Evolutionary conservation across 1,140 invertebrate species (phyloP).

Genomic region (Drosophila ogumai): DNA sequence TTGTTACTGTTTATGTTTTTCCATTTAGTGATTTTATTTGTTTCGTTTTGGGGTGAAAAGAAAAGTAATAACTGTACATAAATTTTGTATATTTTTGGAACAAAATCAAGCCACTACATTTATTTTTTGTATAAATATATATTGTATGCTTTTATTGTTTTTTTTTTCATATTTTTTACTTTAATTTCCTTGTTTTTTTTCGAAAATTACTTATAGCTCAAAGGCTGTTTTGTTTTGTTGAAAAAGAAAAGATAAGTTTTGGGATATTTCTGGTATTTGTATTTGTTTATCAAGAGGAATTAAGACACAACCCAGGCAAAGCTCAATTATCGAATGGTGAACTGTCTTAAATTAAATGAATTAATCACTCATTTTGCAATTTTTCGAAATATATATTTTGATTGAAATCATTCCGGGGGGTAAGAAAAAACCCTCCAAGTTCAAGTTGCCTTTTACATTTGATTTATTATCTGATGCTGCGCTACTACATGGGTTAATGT

Average conservation of each 20-base stretch:
- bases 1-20: constrained; percentile 13
- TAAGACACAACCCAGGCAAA: constrained; percentile 43
- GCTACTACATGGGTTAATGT: constrained; percentile 28
- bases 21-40: constrained; percentile 9
- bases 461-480: constrained; percentile 21
- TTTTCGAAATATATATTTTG: background rate
- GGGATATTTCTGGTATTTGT: background rate
- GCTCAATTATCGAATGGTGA: constrained; percentile 27
- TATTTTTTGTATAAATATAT: constrained; percentile 51
- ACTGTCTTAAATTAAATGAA: background rate
- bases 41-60: constrained; percentile 5
- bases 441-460: constrained; percentile 16
- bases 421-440: background rate
- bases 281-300: constrained; percentile 19
- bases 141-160: constrained; percentile 43
- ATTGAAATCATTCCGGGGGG: background rate
- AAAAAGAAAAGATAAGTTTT: constrained; percentile 9
- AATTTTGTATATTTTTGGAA: constrained; percentile 15
- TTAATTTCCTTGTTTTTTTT: constrained; percentile 19
- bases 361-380: background rate
- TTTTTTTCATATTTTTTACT: background rate
- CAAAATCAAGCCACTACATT: constrained; percentile 47
- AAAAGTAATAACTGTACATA: constrained; percentile 38
- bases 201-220: constrained; percentile 45
- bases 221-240: constrained; percentile 32